Conservation (phyloP, 2,797 vertebrate species). For the Emys orbicularis region DNA sequence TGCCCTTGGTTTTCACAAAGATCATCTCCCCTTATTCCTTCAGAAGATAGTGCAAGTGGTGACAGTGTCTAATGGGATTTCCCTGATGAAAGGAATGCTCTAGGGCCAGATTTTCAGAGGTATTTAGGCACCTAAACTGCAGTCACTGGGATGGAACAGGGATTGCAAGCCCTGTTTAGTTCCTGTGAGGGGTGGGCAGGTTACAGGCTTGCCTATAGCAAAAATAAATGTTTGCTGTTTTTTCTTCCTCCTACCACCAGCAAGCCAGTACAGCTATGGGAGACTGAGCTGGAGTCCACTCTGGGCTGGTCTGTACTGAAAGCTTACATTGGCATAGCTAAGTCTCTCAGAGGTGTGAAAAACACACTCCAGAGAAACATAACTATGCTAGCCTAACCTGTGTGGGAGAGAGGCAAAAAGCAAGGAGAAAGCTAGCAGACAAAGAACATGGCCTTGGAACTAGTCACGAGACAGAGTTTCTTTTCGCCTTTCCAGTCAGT, state of each 20-base stretch:
- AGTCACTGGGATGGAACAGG: not conserved
- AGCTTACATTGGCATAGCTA: not conserved
- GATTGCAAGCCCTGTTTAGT: not conserved
- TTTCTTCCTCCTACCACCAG: not conserved
- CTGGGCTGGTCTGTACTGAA: not conserved
- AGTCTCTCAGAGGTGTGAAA: no score
- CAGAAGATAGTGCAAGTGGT: not conserved
- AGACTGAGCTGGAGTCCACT: not conserved
- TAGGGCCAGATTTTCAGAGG: not conserved
- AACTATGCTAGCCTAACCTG: no score
- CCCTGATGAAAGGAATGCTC: not conserved
- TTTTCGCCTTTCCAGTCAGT: no score
- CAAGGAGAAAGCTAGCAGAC: no score
- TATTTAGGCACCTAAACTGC: not conserved
- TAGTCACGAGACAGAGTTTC: no score
- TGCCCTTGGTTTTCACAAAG: not conserved
- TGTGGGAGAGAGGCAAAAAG: no score
- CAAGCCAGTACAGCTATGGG: not conserved
- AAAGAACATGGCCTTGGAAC: no score
- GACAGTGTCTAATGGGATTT: not conserved
- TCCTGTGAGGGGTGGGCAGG: not conserved
- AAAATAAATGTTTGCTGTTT: accelerated
- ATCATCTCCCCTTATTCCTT: not conserved
- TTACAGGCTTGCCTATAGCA: not conserved
- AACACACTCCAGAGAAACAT: no score